Percentiles rank a stretch among this genome's conserved stretches.
Evolutionary conservation across 1,140 invertebrate species (phyloP).

Genomic region (Drosophila tsacasi): DNA sequence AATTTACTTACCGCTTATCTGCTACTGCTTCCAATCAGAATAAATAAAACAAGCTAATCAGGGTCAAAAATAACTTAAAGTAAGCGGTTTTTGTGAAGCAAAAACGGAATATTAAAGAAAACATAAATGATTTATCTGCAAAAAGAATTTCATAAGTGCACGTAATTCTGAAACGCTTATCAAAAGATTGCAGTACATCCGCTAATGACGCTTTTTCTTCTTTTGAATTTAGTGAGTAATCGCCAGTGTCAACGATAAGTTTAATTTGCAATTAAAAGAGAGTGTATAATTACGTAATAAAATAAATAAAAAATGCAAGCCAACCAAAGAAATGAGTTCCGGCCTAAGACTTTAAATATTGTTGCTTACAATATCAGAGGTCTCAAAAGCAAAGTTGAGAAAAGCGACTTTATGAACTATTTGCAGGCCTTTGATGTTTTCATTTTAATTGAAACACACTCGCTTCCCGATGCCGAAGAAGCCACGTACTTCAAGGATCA

Average conservation of each 20-base stretch:
- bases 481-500: background rate
- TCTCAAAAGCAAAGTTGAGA: background rate
- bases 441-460: conserved; percentile 28
- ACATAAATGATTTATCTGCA: too few species aligned
- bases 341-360: background rate
- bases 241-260: background rate
- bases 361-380: conserved; percentile 29
- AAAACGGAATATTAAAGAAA: background rate
- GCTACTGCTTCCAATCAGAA: conserved; percentile 5
- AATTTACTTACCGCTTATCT: background rate
- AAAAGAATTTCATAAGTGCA: background rate
- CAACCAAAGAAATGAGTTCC: too few species aligned
- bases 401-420: conserved; percentile 8
- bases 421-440: conserved; percentile 11
- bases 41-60: background rate
- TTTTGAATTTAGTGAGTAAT: background rate
- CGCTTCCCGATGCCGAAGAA: background rate
- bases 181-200: background rate
- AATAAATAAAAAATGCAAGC: background rate
- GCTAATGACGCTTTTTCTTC: background rate
- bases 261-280: background rate
- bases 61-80: background rate
- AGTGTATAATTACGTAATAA: too few species aligned
- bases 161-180: background rate
- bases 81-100: background rate